phyloP scores from a whole-genome alignment of 2,113 vertebrate genomes.

The Solea solea region DNA sequence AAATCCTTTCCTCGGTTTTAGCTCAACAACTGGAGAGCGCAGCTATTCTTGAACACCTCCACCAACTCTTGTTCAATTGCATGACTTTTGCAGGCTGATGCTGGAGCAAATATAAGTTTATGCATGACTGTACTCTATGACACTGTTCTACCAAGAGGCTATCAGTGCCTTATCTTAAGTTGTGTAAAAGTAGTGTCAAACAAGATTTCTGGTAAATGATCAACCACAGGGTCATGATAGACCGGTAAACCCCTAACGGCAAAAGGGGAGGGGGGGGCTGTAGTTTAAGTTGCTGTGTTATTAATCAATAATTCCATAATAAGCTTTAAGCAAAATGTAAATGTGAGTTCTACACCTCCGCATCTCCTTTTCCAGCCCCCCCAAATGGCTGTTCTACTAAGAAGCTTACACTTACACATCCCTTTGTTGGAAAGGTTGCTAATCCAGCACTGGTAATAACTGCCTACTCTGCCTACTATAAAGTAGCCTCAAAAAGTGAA shows the following conservation, averaged over 20 bases:
- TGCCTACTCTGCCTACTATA: too few relatives aligned
- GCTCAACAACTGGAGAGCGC: background rate
- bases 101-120: background rate
- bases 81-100: background rate
- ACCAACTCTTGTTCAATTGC: background rate
- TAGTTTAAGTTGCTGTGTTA: too few relatives aligned
- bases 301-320: too few relatives aligned
- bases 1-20: conserved; percentile 22
- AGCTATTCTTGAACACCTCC: background rate
- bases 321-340: too few relatives aligned
- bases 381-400: too few relatives aligned
- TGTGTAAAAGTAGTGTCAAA: conserved; percentile 61
- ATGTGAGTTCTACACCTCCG: too few relatives aligned
- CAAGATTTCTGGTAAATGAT: conserved; percentile 69
- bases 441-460: too few relatives aligned
- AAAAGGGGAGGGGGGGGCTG: background rate
- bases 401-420: too few relatives aligned
- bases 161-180: conserved; percentile 61
- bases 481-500: too few relatives aligned
- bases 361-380: too few relatives aligned
- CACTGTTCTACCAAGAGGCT: conserved; percentile 29
- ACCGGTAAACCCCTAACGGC: conserved; percentile 16
- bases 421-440: too few relatives aligned
- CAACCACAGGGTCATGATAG: conserved; percentile 28
- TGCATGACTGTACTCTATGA: conserved; percentile 36